phyloP scores from a whole-genome alignment of 2,888 invertebrate genomes.

The Anorthoa munda region DNA sequence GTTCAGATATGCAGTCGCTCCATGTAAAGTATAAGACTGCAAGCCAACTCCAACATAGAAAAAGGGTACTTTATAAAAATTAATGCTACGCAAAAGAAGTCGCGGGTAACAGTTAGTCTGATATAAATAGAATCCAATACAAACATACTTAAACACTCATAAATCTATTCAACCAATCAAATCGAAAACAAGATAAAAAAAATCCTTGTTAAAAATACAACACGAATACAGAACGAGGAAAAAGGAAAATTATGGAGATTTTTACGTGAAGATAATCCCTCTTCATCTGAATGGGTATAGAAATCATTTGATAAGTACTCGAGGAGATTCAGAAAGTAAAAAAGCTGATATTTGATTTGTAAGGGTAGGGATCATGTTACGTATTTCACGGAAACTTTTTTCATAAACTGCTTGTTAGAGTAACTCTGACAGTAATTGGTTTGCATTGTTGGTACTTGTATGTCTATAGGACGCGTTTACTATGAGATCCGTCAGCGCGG shows the following conservation, averaged over 20 bases:
- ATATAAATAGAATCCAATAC: not conserved
- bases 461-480: not conserved
- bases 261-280: conserved; percentile 36
- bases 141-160: not conserved
- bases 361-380: conserved; percentile 2
- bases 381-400: conserved; percentile 22
- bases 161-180: conserved; percentile 15
- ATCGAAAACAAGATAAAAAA: not conserved
- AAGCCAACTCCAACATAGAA: no score
- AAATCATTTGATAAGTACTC: conserved; percentile 48
- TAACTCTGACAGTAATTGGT: conserved; percentile 13
- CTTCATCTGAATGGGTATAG: conserved; percentile 21
- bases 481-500: no score
- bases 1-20: no score
- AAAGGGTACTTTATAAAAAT: no score
- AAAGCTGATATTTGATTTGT: conserved; percentile 49
- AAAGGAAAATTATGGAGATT: conserved; percentile 32
- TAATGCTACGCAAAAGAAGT: no score
- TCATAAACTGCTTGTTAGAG: conserved; percentile 14
- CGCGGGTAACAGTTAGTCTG: no score
- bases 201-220: conserved; percentile 29
- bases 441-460: not conserved
- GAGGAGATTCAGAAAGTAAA: conserved; percentile 21
- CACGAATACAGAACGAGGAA: not conserved
- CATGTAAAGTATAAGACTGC: no score